Evolutionary conservation across 1,140 invertebrate species (phyloP).

Genomic region (Nomia melanderi): DNA sequence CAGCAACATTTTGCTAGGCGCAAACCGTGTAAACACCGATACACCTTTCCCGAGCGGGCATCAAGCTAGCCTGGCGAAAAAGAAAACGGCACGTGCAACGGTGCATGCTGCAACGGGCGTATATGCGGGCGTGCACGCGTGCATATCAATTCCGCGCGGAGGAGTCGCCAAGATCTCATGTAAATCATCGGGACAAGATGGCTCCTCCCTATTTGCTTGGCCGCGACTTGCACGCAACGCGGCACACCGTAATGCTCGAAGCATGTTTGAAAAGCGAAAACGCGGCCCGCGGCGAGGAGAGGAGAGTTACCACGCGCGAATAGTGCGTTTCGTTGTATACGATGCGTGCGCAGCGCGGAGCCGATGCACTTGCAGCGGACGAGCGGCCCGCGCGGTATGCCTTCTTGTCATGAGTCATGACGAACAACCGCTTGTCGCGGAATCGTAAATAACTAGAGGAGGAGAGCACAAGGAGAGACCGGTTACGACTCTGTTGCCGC

Average conservation of each 20-base stretch:
- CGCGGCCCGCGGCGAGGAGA: not conserved
- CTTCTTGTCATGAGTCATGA: conserved; percentile 33
- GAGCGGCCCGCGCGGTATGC: not conserved
- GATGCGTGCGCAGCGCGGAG: not conserved
- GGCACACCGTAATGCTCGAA: conserved; percentile 37
- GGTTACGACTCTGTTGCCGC: not conserved
- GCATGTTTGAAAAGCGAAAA: conserved; percentile 49
- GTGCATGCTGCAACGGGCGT: conserved; percentile 37
- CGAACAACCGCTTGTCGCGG: conserved; percentile 33
- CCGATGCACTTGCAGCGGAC: conserved; percentile 30
- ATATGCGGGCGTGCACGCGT: conserved; percentile 50
- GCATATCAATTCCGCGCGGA: conserved; percentile 49
- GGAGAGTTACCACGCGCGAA: conserved; percentile 48
- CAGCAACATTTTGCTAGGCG: conserved; percentile 2
- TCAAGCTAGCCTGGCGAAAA: not conserved
- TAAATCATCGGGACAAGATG: conserved; percentile 74
- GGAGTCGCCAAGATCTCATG: conserved; percentile 74
- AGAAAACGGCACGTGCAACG: conserved; percentile 9
- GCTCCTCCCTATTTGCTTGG: conserved; percentile 69
- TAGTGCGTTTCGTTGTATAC: conserved; percentile 60
- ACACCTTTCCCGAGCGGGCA: not conserved
- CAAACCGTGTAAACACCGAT: conserved; percentile 24
- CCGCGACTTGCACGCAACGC: conserved; percentile 43
- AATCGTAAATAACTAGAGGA: conserved; percentile 35
- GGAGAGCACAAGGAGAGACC: not conserved